Evolutionary conservation across 2,113 vertebrate genomes (phyloP).

Genomic region (cat (Felis catus)): DNA sequence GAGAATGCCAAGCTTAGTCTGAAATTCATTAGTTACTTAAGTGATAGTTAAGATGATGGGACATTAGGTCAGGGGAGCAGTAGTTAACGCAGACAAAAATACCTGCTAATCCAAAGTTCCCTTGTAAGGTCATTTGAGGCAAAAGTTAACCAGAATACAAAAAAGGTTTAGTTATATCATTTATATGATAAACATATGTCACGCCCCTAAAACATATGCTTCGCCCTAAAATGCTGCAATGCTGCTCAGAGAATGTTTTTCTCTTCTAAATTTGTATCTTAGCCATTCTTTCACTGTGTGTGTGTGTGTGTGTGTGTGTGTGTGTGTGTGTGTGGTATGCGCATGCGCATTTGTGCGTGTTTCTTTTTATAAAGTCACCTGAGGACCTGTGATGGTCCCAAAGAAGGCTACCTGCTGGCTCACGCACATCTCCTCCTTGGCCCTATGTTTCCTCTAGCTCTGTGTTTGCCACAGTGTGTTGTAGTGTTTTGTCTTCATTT

Average conservation of each 20-base stretch:
- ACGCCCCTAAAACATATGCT: conserved; percentile 46
- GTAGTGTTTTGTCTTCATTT: neutral
- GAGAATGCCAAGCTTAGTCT: conserved; percentile 14
- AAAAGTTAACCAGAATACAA: neutral
- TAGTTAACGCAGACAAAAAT: neutral
- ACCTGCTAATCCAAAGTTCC: neutral
- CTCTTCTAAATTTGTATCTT: conserved; percentile 31
- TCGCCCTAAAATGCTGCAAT: conserved; percentile 5
- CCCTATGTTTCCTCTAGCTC: neutral
- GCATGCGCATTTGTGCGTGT: neutral
- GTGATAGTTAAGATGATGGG: conserved; percentile 9
- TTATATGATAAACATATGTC: conserved; percentile 41
- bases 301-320: neutral
- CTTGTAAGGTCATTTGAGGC: neutral
- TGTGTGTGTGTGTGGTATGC: neutral
- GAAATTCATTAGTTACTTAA: conserved; percentile 8
- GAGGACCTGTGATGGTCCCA: neutral
- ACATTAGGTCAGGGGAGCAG: neutral
- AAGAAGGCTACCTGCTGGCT: neutral
- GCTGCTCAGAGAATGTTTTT: neutral
- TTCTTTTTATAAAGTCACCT: neutral
- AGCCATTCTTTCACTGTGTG: neutral
- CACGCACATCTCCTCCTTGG: neutral
- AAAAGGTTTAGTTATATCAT: neutral
- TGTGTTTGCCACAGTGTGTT: neutral